Conservation (phyloP, 2,888 invertebrate species). For the Agrilus mali region DNA sequence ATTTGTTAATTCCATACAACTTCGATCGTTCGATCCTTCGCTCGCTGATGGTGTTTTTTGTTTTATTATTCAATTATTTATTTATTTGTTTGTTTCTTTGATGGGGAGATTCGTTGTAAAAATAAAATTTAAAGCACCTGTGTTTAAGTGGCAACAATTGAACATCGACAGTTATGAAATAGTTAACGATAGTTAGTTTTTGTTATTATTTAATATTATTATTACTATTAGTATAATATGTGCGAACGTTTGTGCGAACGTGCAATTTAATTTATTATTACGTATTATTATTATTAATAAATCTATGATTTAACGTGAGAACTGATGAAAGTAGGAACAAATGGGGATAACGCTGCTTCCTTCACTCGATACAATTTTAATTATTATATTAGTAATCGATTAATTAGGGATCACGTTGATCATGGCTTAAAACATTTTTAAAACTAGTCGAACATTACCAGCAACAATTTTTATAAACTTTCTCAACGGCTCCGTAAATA, state of each 20-base stretch:
- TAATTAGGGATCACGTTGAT: too few relatives aligned
- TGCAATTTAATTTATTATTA: slow-evolving; percentile 13
- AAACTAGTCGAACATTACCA: too few relatives aligned
- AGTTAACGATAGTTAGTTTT: slow-evolving; percentile 18
- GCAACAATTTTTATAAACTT: too few relatives aligned
- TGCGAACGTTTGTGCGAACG: slow-evolving; percentile 16
- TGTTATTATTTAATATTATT: slow-evolving; percentile 22
- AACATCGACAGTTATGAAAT: slow-evolving; percentile 22
- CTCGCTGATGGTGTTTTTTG: slow-evolving; percentile 19
- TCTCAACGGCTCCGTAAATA: too few relatives aligned
- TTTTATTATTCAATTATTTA: too few relatives aligned
- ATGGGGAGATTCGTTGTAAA: slow-evolving; percentile 23
- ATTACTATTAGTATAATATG: slow-evolving; percentile 7
- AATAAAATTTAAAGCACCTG: slow-evolving; percentile 30
- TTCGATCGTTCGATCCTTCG: background rate
- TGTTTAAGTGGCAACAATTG: slow-evolving; percentile 19
- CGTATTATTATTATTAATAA: background rate
- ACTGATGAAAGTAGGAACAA: too few relatives aligned
- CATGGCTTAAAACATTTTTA: too few relatives aligned
- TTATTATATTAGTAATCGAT: too few relatives aligned
- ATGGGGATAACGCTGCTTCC: too few relatives aligned
- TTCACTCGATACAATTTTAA: too few relatives aligned
- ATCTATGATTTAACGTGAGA: too few relatives aligned
- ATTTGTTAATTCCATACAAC: too few relatives aligned
- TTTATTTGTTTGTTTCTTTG: slow-evolving; percentile 1